Percentiles rank a stretch among this genome's conserved stretches.
These are phyloP conservation scores for Bombus confusus DNA, from an alignment of 1,140 invertebrate genomes.

Conservation along the genomic window DNA sequence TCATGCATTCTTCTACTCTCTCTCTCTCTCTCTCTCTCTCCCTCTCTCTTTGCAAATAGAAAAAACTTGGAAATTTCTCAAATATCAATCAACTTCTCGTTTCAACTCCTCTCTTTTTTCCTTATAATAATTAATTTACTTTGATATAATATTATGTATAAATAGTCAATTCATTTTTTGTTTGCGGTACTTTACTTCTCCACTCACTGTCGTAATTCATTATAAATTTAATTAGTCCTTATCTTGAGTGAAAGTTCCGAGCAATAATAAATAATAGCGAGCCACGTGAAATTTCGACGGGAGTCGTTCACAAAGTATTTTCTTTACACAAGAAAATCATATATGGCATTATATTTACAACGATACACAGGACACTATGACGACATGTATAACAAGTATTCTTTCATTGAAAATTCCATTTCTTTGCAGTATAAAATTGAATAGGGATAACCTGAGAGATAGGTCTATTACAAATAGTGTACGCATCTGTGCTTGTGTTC, in stretches of 20 bases:
- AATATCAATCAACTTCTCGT: conserved; percentile 56
- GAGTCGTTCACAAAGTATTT: conserved; percentile 11
- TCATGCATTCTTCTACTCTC: conserved; percentile 59
- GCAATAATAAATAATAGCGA: conserved; percentile 61
- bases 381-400: conserved; percentile 5
- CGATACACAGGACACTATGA: neutral
- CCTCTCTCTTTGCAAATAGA: conserved; percentile 57
- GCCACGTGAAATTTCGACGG: conserved; percentile 65
- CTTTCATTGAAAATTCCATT: conserved; percentile 34
- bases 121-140: conserved; percentile 64
- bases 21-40: conserved; percentile 7
- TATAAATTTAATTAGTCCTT: conserved; percentile 61
- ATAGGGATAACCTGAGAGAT: conserved; percentile 57
- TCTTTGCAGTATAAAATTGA: conserved; percentile 63
- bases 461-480: conserved; percentile 27
- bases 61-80: conserved; percentile 68
- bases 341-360: conserved; percentile 52
- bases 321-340: neutral
- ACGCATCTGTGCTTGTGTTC: neutral
- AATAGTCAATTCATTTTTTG: conserved; percentile 68
- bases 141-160: conserved; percentile 67
- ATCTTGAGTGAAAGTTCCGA: conserved; percentile 62
- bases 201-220: conserved; percentile 35
- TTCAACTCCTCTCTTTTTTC: neutral
- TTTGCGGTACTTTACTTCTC: neutral